phyloP scores from a whole-genome alignment of 2,888 invertebrate species.

The Dioctria linearis region DNA sequence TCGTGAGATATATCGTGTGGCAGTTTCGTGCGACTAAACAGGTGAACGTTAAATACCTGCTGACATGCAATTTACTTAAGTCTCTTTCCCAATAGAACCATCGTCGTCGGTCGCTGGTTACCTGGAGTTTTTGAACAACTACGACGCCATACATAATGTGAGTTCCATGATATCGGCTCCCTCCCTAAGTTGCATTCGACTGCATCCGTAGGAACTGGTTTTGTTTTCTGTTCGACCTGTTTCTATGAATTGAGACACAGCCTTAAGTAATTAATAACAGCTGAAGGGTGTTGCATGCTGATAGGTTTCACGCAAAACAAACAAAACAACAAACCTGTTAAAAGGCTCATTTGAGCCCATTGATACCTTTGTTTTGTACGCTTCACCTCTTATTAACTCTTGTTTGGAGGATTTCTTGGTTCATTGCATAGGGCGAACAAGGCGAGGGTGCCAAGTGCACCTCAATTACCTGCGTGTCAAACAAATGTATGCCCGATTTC shows the following conservation, averaged over 20 bases:
- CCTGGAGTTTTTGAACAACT: background rate
- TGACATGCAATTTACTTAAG: constrained; percentile 51
- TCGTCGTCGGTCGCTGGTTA: constrained; percentile 2
- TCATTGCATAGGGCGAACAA: constrained; percentile 4
- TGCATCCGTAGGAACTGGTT: constrained; percentile 11
- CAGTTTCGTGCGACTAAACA: constrained; percentile 44
- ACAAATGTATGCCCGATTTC: constrained; percentile 16
- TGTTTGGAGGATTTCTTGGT: constrained; percentile 9
- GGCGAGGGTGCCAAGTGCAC: background rate
- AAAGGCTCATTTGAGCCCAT: constrained; percentile 41
- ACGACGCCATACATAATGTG: too few species aligned
- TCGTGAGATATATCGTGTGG: constrained; percentile 34
- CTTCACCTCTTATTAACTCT: constrained; percentile 37
- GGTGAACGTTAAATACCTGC: constrained; percentile 51
- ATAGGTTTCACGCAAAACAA: constrained; percentile 51
- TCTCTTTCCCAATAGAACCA: constrained; percentile 17
- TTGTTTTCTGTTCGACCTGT: background rate
- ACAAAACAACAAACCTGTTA: constrained; percentile 45
- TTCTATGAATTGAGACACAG: constrained; percentile 42
- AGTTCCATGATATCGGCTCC: background rate
- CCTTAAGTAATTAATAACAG: constrained; percentile 51
- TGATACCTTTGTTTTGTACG: constrained; percentile 43
- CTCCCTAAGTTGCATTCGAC: constrained; percentile 6
- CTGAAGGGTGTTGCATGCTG: constrained; percentile 52
- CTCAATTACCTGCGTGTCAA: constrained; percentile 43